Evolutionary conservation across 2,888 invertebrate species (phyloP).

Genomic region (Epirrita christyi): DNA sequence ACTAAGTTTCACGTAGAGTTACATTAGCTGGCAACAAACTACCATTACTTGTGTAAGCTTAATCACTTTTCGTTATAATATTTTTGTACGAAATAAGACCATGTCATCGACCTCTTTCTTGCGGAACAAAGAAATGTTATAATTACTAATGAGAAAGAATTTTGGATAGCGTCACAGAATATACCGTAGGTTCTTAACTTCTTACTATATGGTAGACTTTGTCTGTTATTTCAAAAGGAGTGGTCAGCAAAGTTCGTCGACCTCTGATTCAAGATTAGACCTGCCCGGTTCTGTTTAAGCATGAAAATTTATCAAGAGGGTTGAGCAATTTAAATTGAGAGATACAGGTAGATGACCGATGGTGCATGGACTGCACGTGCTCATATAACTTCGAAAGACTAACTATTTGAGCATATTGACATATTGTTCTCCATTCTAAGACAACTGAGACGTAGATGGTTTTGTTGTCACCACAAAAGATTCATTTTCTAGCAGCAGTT

Average conservation of each 20-base stretch:
- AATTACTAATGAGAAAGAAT: constrained; percentile 32
- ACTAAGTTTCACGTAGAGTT: background rate
- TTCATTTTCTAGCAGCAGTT: no score
- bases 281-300: constrained; percentile 23
- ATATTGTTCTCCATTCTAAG: no score
- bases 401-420: no score
- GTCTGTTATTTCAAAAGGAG: constrained; percentile 6
- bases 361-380: background rate
- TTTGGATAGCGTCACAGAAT: background rate
- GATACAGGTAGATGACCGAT: constrained; percentile 18
- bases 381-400: no score
- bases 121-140: constrained; percentile 29
- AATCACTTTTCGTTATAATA: background rate
- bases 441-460: no score
- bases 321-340: constrained; percentile 12
- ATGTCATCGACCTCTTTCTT: constrained; percentile 10
- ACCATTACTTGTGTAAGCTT: background rate
- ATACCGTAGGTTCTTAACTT: background rate
- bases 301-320: constrained; percentile 17
- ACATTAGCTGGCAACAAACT: background rate
- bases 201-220: background rate
- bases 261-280: constrained; percentile 30
- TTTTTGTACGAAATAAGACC: background rate
- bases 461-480: no score
- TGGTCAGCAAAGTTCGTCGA: constrained; percentile 28